Conservation (phyloP, 2,113 vertebrate genomes). For the Oreochromis aureus region DNA sequence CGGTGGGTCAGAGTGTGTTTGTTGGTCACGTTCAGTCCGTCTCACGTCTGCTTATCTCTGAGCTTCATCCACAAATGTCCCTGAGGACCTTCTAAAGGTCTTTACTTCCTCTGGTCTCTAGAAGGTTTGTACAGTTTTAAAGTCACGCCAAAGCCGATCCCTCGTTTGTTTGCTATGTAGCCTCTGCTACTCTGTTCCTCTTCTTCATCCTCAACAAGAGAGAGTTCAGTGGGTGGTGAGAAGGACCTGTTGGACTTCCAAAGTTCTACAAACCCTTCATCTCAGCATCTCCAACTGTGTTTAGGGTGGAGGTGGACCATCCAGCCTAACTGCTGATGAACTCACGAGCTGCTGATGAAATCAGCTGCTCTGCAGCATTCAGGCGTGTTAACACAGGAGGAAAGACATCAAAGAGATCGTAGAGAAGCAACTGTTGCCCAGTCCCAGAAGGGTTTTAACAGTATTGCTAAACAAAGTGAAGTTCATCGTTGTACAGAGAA, state of each 20-base stretch:
- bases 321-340: not conserved
- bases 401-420: not conserved
- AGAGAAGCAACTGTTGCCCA: not conserved
- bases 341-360: not conserved
- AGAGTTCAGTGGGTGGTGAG: not conserved
- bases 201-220: not conserved
- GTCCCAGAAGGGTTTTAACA: not conserved
- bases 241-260: not conserved
- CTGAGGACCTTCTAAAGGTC: not conserved
- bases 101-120: not conserved
- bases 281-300: not conserved
- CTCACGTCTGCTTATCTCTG: not conserved
- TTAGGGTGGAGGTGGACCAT: not conserved
- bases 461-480: not conserved
- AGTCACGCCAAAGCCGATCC: not conserved
- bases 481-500: not conserved
- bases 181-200: not conserved
- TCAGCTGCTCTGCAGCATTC: not conserved
- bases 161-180: not conserved
- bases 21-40: not conserved
- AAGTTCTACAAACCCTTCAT: not conserved
- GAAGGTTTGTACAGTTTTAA: not conserved
- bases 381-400: not conserved
- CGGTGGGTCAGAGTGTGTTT: slow-evolving; percentile 72
- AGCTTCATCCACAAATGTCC: not conserved